Evolutionary conservation across 1,140 invertebrate genomes (phyloP).

Genomic region (Ladona fulva): DNA sequence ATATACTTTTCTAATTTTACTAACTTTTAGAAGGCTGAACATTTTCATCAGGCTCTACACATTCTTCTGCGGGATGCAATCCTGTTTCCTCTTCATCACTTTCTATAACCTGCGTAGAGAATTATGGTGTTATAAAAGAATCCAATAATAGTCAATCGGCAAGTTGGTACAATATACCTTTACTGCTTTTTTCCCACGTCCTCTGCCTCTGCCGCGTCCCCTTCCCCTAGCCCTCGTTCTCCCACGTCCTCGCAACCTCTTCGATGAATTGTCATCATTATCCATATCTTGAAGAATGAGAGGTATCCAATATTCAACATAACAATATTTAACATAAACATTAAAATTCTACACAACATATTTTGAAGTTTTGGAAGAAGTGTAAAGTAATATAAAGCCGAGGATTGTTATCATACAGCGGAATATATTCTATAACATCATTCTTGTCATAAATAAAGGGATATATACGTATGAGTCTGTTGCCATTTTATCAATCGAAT

Average conservation of each 20-base stretch:
- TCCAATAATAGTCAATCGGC: not conserved
- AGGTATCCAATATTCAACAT: too few species aligned
- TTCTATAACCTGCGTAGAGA: slow-evolving; percentile 45
- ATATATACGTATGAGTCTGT: too few species aligned
- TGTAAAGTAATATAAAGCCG: too few species aligned
- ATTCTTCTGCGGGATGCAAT: slow-evolving; percentile 27
- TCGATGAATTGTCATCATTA: slow-evolving; percentile 18
- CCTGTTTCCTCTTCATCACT: slow-evolving; percentile 61
- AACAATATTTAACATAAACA: too few species aligned
- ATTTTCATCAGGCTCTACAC: slow-evolving; percentile 40
- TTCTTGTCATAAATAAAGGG: too few species aligned
- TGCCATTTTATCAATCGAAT: too few species aligned
- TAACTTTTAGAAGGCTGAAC: slow-evolving; percentile 42
- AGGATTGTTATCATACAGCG: too few species aligned
- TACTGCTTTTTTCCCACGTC: slow-evolving; percentile 59
- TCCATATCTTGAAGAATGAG: slow-evolving; percentile 20
- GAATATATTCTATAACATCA: too few species aligned
- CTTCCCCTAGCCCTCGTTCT: slow-evolving; percentile 53
- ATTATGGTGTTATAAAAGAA: slow-evolving; percentile 13
- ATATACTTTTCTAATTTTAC: too few species aligned
- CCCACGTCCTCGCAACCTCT: slow-evolving; percentile 41
- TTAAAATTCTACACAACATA: too few species aligned
- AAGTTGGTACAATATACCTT: slow-evolving; percentile 42
- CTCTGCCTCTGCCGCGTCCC: slow-evolving; percentile 54
- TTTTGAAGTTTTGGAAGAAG: too few species aligned